Evolutionary conservation across 2,888 invertebrate species (phyloP).

Genomic region (Oxycera nigricornis): DNA sequence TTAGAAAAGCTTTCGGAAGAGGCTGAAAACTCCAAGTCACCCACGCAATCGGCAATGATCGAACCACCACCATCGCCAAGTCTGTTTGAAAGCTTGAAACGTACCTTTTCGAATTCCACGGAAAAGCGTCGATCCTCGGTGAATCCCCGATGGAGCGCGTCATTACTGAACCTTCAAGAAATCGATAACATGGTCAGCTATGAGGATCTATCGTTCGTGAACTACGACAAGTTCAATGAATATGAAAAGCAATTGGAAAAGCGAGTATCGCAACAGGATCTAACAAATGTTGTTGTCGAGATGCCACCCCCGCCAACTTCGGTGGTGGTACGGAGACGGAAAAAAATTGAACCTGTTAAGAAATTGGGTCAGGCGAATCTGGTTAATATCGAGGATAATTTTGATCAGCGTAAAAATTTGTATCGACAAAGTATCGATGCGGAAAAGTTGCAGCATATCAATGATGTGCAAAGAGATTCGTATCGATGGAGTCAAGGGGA

Average conservation of each 20-base stretch:
- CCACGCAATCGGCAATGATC: constrained; percentile 49
- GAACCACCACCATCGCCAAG: constrained; percentile 18
- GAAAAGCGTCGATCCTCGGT: constrained; percentile 57
- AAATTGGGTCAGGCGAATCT: constrained; percentile 49
- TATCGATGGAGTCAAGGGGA: constrained; percentile 47
- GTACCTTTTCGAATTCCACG: constrained; percentile 48
- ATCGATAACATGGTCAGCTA: constrained; percentile 67
- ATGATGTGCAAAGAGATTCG: constrained; percentile 58
- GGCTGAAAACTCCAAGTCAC: constrained; percentile 49
- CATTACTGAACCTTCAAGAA: constrained; percentile 65
- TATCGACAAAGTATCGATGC: constrained; percentile 61
- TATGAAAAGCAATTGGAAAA: constrained; percentile 61
- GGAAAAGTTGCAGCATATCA: constrained; percentile 57
- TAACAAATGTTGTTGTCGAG: constrained; percentile 1
- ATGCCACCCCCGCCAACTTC: constrained; percentile 1
- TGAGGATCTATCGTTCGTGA: constrained; percentile 66
- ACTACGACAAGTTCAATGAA: constrained; percentile 65
- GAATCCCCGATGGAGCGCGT: constrained; percentile 64
- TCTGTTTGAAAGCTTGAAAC: constrained; percentile 27
- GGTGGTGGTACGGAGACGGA: constrained; percentile 39
- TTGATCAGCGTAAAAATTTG: constrained; percentile 59
- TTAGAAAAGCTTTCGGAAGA: constrained; percentile 61
- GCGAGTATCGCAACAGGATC: constrained; percentile 52
- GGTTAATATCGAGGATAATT: constrained; percentile 57
- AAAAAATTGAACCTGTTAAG: constrained; percentile 9